phyloP scores from a whole-genome alignment of 2,113 vertebrate species.

The Mobula hypostoma region DNA sequence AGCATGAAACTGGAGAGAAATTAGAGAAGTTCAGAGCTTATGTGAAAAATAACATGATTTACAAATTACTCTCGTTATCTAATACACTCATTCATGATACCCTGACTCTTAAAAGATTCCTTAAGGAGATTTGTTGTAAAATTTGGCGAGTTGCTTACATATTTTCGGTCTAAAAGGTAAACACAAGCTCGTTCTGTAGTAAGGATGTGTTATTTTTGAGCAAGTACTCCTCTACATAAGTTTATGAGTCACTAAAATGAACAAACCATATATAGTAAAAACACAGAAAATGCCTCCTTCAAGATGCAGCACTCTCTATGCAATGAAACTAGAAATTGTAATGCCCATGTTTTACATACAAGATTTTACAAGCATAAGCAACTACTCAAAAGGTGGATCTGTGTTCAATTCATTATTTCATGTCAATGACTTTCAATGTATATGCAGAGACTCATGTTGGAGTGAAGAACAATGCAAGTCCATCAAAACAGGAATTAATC shows the following conservation, averaged over 20 bases:
- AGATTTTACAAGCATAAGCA: background rate
- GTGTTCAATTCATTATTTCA: background rate
- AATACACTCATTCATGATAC: background rate
- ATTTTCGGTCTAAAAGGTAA: conserved; percentile 9
- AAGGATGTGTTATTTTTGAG: background rate
- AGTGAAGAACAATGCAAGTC: background rate
- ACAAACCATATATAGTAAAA: background rate
- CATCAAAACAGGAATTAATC: background rate
- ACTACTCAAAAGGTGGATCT: background rate
- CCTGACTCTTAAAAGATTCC: background rate
- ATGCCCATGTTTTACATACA: background rate
- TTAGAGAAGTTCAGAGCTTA: conserved; percentile 36
- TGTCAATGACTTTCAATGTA: background rate
- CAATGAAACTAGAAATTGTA: background rate
- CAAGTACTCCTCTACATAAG: background rate
- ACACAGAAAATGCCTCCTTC: no score
- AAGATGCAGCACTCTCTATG: background rate
- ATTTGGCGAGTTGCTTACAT: background rate
- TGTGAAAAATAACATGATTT: background rate
- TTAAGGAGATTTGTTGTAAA: background rate
- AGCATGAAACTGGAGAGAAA: conserved; percentile 61
- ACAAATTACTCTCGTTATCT: background rate
- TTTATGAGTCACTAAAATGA: background rate
- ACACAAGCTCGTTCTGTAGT: background rate
- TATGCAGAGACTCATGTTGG: background rate